phyloP scores from a whole-genome alignment of 2,113 vertebrate species.

The Suncus etruscus region DNA sequence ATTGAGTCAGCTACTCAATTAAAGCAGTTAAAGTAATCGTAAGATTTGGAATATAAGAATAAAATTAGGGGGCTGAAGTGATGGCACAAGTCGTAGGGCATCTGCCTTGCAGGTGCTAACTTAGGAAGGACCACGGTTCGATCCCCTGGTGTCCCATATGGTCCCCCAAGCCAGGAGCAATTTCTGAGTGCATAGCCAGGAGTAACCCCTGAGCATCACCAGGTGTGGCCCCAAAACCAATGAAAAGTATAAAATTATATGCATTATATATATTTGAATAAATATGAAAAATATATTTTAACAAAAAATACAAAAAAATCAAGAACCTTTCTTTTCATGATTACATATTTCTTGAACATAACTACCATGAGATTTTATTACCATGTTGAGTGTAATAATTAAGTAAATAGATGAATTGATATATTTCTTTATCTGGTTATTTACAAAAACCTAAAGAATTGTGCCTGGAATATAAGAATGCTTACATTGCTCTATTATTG shows the following conservation, averaged over 20 bases:
- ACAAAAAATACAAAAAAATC: no score
- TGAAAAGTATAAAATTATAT: no score
- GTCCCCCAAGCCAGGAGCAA: no score
- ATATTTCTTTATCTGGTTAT: conserved; percentile 18
- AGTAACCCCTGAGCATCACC: no score
- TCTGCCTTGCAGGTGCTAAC: no score
- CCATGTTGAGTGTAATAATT: background rate
- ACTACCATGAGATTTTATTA: background rate
- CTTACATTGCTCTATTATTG: background rate
- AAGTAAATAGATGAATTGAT: background rate
- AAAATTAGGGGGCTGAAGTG: background rate
- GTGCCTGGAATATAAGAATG: background rate
- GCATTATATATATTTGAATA: no score
- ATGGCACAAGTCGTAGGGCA: no score
- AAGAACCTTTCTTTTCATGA: background rate
- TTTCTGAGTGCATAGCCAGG: no score
- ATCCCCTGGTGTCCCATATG: no score
- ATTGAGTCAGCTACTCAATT: background rate
- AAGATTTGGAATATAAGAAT: conserved; percentile 28
- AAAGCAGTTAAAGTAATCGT: background rate
- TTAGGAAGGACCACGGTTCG: no score
- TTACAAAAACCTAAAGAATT: background rate
- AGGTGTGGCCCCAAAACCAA: no score
- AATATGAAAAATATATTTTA: no score
- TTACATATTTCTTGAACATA: background rate